phyloP scores from a whole-genome alignment of 2,888 invertebrate genomes.

The Ceraclea dissimilis region DNA sequence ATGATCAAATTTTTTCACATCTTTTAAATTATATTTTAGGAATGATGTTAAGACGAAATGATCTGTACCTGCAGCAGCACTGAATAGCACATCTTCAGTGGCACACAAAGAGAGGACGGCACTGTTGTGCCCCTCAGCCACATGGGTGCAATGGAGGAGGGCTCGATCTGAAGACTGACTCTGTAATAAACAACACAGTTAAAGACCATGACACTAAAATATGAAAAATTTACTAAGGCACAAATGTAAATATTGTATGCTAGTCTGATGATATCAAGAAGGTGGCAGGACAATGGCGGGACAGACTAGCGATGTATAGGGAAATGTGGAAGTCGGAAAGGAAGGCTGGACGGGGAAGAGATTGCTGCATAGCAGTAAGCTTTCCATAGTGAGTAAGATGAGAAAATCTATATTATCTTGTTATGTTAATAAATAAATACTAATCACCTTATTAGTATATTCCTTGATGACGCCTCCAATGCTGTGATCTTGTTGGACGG shows the following conservation, averaged over 20 bases:
- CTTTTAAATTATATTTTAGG: no score
- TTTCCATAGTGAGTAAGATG: no score
- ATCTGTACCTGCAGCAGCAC: conserved; percentile 77
- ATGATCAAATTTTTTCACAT: no score
- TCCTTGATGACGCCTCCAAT: conserved; percentile 49
- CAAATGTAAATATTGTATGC: background rate
- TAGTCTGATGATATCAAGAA: no score
- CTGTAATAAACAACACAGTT: conserved; percentile 4
- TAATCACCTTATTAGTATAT: conserved; percentile 47
- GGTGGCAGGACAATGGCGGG: no score
- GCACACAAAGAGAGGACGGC: conserved; percentile 74
- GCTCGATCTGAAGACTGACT: conserved; percentile 35
- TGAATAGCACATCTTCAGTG: conserved; percentile 66
- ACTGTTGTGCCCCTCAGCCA: conserved; percentile 79
- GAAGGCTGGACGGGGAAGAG: no score
- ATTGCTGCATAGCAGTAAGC: no score
- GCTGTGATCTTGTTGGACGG: conserved; percentile 41
- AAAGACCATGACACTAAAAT: background rate
- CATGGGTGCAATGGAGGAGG: conserved; percentile 69
- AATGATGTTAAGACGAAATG: no score
- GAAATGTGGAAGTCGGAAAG: no score
- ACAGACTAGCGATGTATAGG: no score
- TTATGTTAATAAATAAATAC: no score
- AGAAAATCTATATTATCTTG: no score
- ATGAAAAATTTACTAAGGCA: background rate